Evolutionary conservation across 2,888 invertebrate species (phyloP), one percentile per base, ranked within the genome.

Genomic region (Trissolcus brochymenae): DNA sequence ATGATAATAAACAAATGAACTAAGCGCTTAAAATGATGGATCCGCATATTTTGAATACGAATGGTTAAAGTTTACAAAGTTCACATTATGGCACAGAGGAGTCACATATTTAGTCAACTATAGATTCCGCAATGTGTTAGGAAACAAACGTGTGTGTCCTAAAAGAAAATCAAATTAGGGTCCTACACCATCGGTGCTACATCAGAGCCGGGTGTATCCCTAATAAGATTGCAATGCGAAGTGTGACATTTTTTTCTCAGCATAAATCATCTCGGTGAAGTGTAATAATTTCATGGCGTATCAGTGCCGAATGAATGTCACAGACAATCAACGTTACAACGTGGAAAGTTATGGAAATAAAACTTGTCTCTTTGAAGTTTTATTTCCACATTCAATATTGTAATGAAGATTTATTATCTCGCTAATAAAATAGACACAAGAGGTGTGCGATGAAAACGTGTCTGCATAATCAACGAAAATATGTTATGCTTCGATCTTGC

Each of bases 11-110:
- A 35, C 35, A 35, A 35, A 9, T 11, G 1, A 35, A 35, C 35
- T 7, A 9, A 2, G 7, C 35, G n/a, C 25, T n/a, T 7, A 11
- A 55, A 55, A n/a, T 35, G 35, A 35, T 35, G 35, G 35, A 35
- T 35, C 35, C 35, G 35, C 35, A 35, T 35, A 35, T 9, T 35
- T 35, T 35, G 35, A 7, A 35, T 35, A 11, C 35, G 9, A 35
- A 35, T 35, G 35, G 59, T 46, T 59, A 59, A 46, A 59, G 59
- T 59, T 59, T 21, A 46, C 59, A 59, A 46, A 59, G 59, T 59
- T 59, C 14, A 19, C 19, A 25, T 25, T 46, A 46, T 43, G 40
- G 16, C 25, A 35, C 13, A 25, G 17, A 25, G 35, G 35, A 35
- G 35, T 46, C 46, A 16, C 46, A 46, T 46, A 46, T 46, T 46